Evolutionary conservation across 2,113 vertebrate species (phyloP), one percentile per base, ranked within the genome.

Genomic region (Chrysemys picta): DNA sequence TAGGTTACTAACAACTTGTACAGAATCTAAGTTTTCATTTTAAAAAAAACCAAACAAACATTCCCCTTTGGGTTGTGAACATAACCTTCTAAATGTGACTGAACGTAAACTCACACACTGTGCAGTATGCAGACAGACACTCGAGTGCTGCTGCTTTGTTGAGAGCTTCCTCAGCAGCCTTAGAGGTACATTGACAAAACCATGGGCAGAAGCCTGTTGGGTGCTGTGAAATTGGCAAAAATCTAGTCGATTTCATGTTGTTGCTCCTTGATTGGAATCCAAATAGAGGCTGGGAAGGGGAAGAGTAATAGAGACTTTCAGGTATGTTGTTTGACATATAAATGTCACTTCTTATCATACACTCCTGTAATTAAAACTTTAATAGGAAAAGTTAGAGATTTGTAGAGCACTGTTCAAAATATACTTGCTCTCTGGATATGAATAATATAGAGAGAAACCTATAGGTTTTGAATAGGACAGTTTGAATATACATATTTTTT

Each of bases 91-190:
- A 81, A n/a, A n/a, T 80, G 11, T 76, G 8, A 9, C 47, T 93
- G 94, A 27, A 85, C 56, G 49, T 25, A 65, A 87, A n/a, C 5
- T 0, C 0, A 0, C 42, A 76, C 38, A 83, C 59, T 35, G 88
- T 52, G 50, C 38, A 62, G 3, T 35, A 31, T 83, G 10, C 57
- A 84, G 75, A 19, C n/a, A 65, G 78, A 5, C 8, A 27, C 35
- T 52, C 85, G 27, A 11, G 19, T 93, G 85, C 35, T 16, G 19
- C 31, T 56, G 19, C 6, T 81, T 2, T 82, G 57, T 42, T 82
- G 0, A 0, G 82, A 31, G 59, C 29, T 94, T 87, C 50, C 38
- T 24, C 0, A 0, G 0, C 0, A 8, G n/a, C 24, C 35, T 19
- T 5, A 31, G 42, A 76, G 80, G 27, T 69, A 12, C 65, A 90